Percentiles rank a stretch among this genome's conserved stretches.
These are phyloP conservation scores for Mythimna albipuncta DNA, from an alignment of 2,888 invertebrate genomes.

Conservation along the genomic window DNA sequence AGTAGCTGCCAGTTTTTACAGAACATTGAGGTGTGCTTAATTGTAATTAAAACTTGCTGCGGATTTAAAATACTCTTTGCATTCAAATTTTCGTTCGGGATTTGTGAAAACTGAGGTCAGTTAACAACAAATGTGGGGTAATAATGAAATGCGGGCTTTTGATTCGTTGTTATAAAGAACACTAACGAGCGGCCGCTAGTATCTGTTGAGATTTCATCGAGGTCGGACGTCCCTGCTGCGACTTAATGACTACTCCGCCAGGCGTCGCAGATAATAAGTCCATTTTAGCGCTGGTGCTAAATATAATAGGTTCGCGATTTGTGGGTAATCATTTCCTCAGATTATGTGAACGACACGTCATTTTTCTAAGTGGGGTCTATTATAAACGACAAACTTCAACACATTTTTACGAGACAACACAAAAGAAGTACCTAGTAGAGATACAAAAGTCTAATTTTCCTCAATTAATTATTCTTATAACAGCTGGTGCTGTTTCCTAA, in stretches of 20 bases:
- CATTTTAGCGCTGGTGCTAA: slow-evolving; percentile 49
- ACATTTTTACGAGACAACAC: background rate
- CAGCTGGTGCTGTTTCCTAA: background rate
- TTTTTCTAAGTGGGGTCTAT: slow-evolving; percentile 32
- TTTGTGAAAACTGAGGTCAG: slow-evolving; percentile 6
- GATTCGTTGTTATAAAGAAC: slow-evolving; percentile 15
- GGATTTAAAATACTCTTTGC: background rate
- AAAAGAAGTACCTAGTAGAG: background rate
- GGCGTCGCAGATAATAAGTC: slow-evolving; percentile 51
- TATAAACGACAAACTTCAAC: slow-evolving; percentile 5
- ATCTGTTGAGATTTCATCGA: slow-evolving; percentile 49
- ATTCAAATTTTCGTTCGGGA: slow-evolving; percentile 2
- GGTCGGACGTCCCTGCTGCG: slow-evolving; percentile 51
- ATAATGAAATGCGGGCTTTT: slow-evolving; percentile 17
- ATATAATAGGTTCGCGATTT: slow-evolving; percentile 45
- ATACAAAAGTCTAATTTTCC: slow-evolving; percentile 9
- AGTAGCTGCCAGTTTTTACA: slow-evolving; percentile 6
- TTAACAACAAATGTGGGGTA: slow-evolving; percentile 13
- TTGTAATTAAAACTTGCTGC: slow-evolving; percentile 4
- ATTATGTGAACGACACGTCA: slow-evolving; percentile 33
- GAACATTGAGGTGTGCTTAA: slow-evolving; percentile 28
- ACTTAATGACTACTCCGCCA: slow-evolving; percentile 58
- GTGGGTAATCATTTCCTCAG: slow-evolving; percentile 44
- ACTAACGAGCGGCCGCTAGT: slow-evolving; percentile 37
- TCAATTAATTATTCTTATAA: slow-evolving; percentile 7